Conservation (phyloP, 2,113 vertebrate genomes). For the Channa maculata region DNA sequence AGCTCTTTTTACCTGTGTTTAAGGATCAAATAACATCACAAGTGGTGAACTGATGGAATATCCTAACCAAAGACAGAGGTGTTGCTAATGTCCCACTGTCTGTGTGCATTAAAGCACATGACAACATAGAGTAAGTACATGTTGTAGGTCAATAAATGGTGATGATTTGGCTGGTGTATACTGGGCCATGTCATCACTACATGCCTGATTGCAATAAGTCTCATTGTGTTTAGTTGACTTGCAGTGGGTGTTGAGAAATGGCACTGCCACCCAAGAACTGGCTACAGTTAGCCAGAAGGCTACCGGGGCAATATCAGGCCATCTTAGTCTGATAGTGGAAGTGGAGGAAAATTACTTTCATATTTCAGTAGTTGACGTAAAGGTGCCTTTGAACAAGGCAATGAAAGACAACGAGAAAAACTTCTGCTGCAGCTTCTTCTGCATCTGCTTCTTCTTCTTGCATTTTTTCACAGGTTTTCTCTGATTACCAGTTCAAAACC, state of each 20-base stretch:
- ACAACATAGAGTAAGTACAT: constrained; percentile 69
- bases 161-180: constrained; percentile 60
- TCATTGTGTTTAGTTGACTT: constrained; percentile 47
- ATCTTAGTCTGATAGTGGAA: not conserved
- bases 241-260: constrained; percentile 54
- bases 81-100: constrained; percentile 54
- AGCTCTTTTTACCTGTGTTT: constrained; percentile 9
- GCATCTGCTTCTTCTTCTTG: no score
- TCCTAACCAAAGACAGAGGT: constrained; percentile 62
- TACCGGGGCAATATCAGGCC: constrained; percentile 23
- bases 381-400: constrained; percentile 8
- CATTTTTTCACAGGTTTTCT: no score
- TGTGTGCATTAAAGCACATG: constrained; percentile 58
- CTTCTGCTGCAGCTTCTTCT: no score
- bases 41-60: constrained; percentile 37
- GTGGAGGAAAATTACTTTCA: not conserved
- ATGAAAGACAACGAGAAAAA: no score
- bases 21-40: constrained; percentile 15
- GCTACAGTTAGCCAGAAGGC: constrained; percentile 16
- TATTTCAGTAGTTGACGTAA: not conserved
- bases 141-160: constrained; percentile 58
- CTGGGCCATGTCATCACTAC: constrained; percentile 58
- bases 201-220: constrained; percentile 42
- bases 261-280: constrained; percentile 41
- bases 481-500: no score